Evolutionary conservation across 2,113 vertebrate genomes (phyloP).

Genomic region (Onychostruthus taczanowskii): DNA sequence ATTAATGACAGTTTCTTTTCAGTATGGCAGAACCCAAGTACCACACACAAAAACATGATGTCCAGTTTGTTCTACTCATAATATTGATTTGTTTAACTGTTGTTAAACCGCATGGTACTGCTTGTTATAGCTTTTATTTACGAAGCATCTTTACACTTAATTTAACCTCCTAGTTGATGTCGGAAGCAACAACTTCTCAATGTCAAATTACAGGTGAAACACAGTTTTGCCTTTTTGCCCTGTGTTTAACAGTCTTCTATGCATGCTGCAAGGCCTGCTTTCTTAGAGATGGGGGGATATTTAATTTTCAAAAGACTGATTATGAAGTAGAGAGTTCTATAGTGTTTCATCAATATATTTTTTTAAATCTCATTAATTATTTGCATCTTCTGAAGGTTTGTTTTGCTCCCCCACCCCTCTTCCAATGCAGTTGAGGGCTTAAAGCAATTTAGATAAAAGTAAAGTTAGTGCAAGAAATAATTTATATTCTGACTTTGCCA

Average conservation of each 20-base stretch:
- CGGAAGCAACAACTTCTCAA: not conserved
- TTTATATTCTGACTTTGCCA: constrained; percentile 19
- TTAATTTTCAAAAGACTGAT: constrained; percentile 2
- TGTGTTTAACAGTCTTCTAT: not conserved
- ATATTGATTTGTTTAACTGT: not conserved
- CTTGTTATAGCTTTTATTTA: not conserved
- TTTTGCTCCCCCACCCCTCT: not conserved
- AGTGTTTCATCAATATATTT: not conserved
- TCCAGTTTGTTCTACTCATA: not conserved
- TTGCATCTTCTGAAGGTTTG: constrained; percentile 14
- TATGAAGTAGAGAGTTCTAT: not conserved
- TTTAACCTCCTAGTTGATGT: not conserved
- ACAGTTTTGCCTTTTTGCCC: not conserved
- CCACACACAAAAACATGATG: not conserved
- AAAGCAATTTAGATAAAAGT: constrained; percentile 20
- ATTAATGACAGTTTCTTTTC: not conserved
- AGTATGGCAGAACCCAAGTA: not conserved
- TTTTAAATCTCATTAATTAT: constrained; percentile 47
- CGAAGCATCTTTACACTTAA: not conserved
- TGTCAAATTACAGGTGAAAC: not conserved
- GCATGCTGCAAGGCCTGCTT: not conserved
- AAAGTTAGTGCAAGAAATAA: constrained; percentile 25
- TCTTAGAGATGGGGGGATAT: not conserved
- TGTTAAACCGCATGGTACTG: not conserved
- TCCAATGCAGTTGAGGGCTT: not conserved